Conservation (phyloP, 2,113 vertebrate species). For the Pithys albifrons region DNA sequence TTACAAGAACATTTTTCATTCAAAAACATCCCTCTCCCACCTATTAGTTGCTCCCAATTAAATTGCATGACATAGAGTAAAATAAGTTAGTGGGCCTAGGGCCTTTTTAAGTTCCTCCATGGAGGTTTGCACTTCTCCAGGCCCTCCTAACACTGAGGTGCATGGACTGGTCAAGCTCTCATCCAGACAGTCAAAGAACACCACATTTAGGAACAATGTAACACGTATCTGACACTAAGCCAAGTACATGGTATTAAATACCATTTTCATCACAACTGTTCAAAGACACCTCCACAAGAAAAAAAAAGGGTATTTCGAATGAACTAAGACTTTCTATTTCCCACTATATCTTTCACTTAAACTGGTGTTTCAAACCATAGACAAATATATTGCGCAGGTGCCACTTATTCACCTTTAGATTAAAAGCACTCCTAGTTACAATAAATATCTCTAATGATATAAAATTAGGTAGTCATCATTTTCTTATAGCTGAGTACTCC, state of each 20-base stretch:
- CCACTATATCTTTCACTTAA: background rate
- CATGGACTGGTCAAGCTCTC: background rate
- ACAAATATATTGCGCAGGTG: background rate
- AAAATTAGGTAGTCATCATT: constrained; percentile 25
- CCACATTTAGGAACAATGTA: background rate
- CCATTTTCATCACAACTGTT: background rate
- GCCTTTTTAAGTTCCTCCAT: background rate
- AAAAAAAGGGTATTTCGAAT: background rate
- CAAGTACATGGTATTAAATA: background rate
- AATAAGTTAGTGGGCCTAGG: background rate
- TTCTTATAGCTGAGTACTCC: background rate
- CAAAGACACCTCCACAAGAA: background rate
- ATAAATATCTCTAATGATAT: constrained; percentile 8
- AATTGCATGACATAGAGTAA: background rate
- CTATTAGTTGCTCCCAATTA: background rate
- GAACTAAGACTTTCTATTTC: background rate
- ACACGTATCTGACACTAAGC: fast-evolving
- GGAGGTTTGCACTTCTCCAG: fast-evolving
- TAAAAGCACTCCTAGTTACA: constrained; percentile 10
- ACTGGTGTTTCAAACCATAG: background rate
- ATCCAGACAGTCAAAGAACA: background rate
- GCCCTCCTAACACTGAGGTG: fast-evolving
- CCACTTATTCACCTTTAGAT: background rate
- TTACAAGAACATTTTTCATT: background rate
- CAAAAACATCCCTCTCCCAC: background rate